Conservation (phyloP, 1,140 invertebrate species). For the Tetranychus urticae region DNA sequence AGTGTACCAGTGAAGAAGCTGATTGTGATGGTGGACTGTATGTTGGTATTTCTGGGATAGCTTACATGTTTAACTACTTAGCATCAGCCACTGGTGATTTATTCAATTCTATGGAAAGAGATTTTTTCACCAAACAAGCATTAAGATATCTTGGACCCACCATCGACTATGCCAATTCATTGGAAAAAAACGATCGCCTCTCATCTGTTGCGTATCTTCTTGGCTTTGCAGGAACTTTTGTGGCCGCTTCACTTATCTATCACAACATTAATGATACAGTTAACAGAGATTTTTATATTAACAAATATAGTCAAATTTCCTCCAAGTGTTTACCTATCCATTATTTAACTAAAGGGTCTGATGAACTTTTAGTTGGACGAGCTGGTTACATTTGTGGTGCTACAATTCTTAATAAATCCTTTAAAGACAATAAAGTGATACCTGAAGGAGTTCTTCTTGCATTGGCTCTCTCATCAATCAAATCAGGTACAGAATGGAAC, state of each 20-base stretch:
- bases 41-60: conserved; percentile 24
- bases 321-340: conserved; percentile 25
- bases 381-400: conserved; percentile 51
- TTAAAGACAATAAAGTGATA: conserved; percentile 20
- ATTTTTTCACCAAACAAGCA: not conserved
- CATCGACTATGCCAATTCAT: too few species aligned
- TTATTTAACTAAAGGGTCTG: conserved; percentile 42
- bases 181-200: too few species aligned
- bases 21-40: conserved; percentile 26
- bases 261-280: conserved; percentile 13
- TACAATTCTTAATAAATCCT: conserved; percentile 37
- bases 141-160: not conserved
- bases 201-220: too few species aligned
- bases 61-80: conserved; percentile 25
- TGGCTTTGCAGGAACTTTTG: conserved; percentile 23
- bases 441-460: conserved; percentile 1
- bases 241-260: conserved; percentile 22
- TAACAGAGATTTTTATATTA: not conserved
- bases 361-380: conserved; percentile 58
- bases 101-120: not conserved
- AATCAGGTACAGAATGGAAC: not conserved
- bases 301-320: not conserved
- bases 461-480: not conserved
- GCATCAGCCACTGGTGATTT: conserved; percentile 8
- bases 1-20: not conserved